These are phyloP conservation scores for Fregetta grallaria DNA, from an alignment of 2,113 vertebrate genomes.

Conservation along the genomic window DNA sequence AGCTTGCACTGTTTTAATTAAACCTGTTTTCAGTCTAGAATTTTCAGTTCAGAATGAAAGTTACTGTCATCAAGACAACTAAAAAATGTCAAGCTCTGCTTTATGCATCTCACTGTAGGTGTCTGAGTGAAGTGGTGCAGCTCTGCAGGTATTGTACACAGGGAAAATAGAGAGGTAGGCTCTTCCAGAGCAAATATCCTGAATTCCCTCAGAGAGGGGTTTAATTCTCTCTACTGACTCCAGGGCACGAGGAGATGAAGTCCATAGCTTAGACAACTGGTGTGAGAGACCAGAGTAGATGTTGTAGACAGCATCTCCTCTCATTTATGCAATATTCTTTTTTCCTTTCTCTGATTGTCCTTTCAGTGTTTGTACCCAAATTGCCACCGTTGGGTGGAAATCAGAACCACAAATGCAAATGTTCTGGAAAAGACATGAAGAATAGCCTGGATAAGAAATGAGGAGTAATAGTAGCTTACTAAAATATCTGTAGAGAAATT, in stretches of 20 bases:
- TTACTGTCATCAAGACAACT: constrained; percentile 22
- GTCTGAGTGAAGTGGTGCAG: neutral
- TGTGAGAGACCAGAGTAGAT: neutral
- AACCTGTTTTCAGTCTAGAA: constrained; percentile 45
- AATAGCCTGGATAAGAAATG: neutral
- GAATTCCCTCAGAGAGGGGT: neutral
- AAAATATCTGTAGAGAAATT: neutral
- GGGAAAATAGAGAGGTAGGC: neutral
- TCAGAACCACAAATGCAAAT: neutral
- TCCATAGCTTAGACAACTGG: neutral
- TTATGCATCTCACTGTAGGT: neutral
- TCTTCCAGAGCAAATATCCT: neutral
- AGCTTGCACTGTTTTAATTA: constrained; percentile 63
- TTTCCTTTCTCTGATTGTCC: neutral
- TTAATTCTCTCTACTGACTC: neutral
- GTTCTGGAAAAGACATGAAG: neutral
- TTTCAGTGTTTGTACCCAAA: neutral
- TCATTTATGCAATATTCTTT: neutral
- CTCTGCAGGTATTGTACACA: neutral
- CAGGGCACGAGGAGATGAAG: neutral
- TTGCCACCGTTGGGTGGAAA: neutral
- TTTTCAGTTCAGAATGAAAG: constrained; percentile 36
- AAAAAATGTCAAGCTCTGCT: constrained; percentile 11
- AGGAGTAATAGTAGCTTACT: neutral
- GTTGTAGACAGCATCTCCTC: neutral